phyloP scores from a whole-genome alignment of 2,888 invertebrate species.

The Troides aeacus region DNA sequence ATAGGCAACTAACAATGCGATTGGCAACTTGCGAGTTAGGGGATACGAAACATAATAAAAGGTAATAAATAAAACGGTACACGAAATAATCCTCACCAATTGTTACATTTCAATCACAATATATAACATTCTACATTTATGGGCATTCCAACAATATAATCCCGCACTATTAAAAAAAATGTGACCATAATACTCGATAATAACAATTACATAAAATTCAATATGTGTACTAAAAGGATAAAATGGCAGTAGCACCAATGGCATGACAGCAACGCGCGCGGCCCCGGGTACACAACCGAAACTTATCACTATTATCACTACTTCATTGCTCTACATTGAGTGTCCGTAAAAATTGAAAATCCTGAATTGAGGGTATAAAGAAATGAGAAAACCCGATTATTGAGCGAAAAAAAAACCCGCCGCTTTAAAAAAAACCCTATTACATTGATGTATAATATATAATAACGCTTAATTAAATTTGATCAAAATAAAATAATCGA shows the following conservation, averaged over 20 bases:
- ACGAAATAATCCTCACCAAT: constrained; percentile 35
- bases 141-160: constrained; percentile 65
- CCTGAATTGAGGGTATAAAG: constrained; percentile 59
- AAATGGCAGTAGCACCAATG: constrained; percentile 64
- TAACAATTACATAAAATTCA: constrained; percentile 69
- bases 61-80: constrained; percentile 16
- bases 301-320: constrained; percentile 79
- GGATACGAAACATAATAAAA: constrained; percentile 29
- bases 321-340: constrained; percentile 72
- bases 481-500: constrained; percentile 71
- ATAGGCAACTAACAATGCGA: constrained; percentile 8
- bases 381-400: constrained; percentile 47
- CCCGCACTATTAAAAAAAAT: constrained; percentile 57
- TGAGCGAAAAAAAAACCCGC: constrained; percentile 51
- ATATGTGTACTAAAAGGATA: constrained; percentile 54
- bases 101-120: constrained; percentile 79
- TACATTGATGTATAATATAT: constrained; percentile 43
- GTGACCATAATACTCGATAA: constrained; percentile 69
- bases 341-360: constrained; percentile 55
- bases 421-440: constrained; percentile 14
- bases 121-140: constrained; percentile 64
- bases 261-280: constrained; percentile 55
- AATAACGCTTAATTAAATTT: constrained; percentile 63
- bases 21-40: constrained; percentile 18
- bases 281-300: constrained; percentile 75